Evolutionary conservation across 2,888 invertebrate genomes (phyloP).

Genomic region (Saturnia pavonia): DNA sequence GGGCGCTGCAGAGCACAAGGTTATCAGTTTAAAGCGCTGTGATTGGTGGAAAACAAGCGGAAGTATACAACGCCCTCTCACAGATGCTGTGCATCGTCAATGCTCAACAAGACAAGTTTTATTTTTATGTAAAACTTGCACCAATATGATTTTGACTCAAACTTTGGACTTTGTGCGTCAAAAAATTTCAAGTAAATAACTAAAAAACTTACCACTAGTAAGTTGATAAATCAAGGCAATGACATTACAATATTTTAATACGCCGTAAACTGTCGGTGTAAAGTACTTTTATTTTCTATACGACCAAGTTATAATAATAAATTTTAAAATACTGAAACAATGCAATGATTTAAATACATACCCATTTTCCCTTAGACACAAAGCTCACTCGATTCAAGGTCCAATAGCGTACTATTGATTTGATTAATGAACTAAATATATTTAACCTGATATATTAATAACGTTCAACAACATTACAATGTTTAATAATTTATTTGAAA

Average conservation of each 20-base stretch:
- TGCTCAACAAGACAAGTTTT: too few species aligned
- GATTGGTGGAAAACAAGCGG: too few species aligned
- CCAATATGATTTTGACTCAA: too few species aligned
- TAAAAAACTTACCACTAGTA: too few species aligned
- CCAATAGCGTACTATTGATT: constrained; percentile 70
- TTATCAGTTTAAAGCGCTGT: too few species aligned
- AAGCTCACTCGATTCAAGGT: constrained; percentile 83
- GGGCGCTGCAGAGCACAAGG: too few species aligned
- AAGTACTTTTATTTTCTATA: constrained; percentile 13
- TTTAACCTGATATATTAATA: constrained; percentile 76
- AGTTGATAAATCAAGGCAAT: neutral
- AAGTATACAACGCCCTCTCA: too few species aligned
- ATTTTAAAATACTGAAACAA: constrained; percentile 21
- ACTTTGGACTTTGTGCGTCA: neutral
- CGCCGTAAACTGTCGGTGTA: neutral
- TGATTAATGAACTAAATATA: constrained; percentile 56
- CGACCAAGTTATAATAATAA: constrained; percentile 18
- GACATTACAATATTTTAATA: neutral
- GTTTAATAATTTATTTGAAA: constrained; percentile 15
- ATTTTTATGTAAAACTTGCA: too few species aligned
- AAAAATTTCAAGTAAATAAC: neutral
- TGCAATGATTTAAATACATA: constrained; percentile 82
- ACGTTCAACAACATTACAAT: constrained; percentile 49
- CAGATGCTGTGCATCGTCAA: too few species aligned
- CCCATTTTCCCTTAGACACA: constrained; percentile 89